Conservation (phyloP, 2,113 vertebrate species). For the Xerus inauris region DNA sequence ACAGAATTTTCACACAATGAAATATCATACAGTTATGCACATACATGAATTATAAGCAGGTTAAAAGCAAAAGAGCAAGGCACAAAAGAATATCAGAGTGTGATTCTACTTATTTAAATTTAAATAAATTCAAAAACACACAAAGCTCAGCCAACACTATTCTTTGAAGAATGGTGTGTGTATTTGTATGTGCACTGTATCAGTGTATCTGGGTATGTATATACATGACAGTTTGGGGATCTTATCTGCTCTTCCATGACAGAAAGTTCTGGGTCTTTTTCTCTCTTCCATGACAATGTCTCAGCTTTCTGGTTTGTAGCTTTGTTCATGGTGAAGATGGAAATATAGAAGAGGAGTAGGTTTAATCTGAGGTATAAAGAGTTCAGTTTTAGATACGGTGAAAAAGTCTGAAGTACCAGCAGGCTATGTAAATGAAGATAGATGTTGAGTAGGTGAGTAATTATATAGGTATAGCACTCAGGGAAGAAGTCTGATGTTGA, state of each 20-base stretch:
- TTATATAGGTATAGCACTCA: background rate
- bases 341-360: background rate
- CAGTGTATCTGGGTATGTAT: background rate
- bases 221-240: background rate
- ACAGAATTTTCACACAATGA: background rate
- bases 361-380: background rate
- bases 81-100: background rate
- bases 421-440: no score
- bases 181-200: background rate
- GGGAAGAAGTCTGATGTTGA: background rate
- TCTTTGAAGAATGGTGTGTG: background rate
- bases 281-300: background rate
- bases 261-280: background rate
- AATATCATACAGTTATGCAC: background rate
- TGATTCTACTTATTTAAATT: background rate
- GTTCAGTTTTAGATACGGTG: background rate
- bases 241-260: background rate
- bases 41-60: background rate
- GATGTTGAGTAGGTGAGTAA: background rate
- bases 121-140: background rate
- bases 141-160: background rate
- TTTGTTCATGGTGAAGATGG: background rate
- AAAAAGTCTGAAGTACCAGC: background rate
- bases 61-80: background rate
- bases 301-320: background rate